Conservation (phyloP, 2,113 vertebrate genomes). For the Callionymus lyra region DNA sequence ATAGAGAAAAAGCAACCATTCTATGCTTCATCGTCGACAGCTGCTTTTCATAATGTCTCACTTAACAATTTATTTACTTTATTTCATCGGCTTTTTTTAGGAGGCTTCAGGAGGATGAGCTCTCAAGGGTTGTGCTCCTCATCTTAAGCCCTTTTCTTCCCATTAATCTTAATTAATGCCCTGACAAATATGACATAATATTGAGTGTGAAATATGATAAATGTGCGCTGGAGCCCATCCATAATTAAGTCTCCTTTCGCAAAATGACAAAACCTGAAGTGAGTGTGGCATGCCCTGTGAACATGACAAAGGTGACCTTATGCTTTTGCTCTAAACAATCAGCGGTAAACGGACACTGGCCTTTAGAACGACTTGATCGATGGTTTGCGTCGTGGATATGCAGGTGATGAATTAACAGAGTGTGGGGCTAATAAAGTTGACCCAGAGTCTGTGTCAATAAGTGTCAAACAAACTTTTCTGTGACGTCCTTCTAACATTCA, state of each 20-base stretch:
- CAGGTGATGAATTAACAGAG: constrained; percentile 8
- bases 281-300: constrained; percentile 22
- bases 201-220: constrained; percentile 62
- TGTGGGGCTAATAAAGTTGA: constrained; percentile 12
- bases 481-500: too few relatives aligned
- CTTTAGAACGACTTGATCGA: constrained; percentile 37
- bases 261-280: constrained; percentile 48
- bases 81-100: too few relatives aligned
- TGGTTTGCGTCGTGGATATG: not conserved
- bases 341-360: constrained; percentile 37
- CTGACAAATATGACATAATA: constrained; percentile 73
- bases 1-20: too few relatives aligned
- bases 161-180: constrained; percentile 73
- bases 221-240: constrained; percentile 52
- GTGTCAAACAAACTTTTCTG: too few relatives aligned
- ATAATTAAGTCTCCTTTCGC: constrained; percentile 55
- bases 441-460: constrained; percentile 1
- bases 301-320: constrained; percentile 51
- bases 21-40: too few relatives aligned
- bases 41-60: too few relatives aligned
- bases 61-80: too few relatives aligned
- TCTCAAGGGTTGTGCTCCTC: constrained; percentile 53
- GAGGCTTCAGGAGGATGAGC: constrained; percentile 42
- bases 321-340: constrained; percentile 46
- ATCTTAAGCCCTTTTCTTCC: constrained; percentile 37